Conservation (phyloP, 2,113 vertebrate species). For the Nesoenas mayeri region DNA sequence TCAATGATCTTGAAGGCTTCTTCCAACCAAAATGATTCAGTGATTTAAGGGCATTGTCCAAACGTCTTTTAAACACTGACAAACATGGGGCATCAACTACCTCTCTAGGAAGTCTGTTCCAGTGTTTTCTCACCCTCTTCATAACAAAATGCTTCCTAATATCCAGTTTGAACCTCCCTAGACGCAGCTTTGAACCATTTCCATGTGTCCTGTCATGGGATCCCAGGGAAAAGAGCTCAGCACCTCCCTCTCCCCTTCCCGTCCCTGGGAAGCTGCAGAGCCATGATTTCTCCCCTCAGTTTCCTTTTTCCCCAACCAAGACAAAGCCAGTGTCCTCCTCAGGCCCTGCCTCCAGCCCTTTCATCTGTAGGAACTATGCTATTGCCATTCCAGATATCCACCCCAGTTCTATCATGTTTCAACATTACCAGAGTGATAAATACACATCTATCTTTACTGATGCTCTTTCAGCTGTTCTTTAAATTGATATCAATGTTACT, state of each 20-base stretch:
- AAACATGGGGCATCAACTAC: neutral
- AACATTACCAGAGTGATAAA: neutral
- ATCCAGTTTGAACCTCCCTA: neutral
- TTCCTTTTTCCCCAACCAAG: neutral
- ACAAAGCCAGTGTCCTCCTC: neutral
- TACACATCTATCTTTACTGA: neutral
- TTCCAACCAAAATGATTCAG: too few relatives aligned
- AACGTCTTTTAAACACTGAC: neutral
- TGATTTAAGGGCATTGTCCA: neutral
- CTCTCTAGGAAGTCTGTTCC: neutral
- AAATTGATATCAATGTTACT: neutral
- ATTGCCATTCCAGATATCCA: neutral
- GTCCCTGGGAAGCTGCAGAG: too few relatives aligned
- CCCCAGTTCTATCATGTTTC: neutral
- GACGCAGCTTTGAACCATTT: neutral
- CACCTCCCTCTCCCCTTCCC: neutral
- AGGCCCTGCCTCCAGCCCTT: neutral
- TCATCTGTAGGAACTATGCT: neutral
- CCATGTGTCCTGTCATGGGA: accelerated
- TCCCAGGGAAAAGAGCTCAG: neutral
- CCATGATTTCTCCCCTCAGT: neutral
- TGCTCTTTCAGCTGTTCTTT: neutral
- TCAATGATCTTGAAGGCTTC: too few relatives aligned
- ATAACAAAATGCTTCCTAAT: neutral
- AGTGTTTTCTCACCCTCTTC: neutral